Conservation (phyloP, 2,797 vertebrate species). For the Oreortyx pictus region DNA sequence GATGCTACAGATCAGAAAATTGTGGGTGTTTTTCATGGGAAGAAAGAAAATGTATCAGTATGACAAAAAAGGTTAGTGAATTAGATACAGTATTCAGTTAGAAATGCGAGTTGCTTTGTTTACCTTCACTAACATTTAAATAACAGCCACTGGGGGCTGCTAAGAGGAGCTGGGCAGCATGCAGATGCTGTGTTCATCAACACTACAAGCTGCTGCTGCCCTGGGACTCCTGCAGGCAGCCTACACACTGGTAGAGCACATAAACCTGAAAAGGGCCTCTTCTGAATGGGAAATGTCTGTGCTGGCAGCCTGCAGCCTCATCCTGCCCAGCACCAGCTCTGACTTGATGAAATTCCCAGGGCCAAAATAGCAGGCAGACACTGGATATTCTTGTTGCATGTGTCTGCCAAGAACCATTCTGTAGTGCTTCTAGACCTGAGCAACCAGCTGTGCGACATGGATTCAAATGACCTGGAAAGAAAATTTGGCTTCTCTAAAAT, state of each 20-base stretch:
- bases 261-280: background rate
- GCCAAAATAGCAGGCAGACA: background rate
- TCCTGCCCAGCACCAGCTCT: background rate
- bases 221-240: background rate
- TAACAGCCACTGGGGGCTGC: background rate
- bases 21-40: background rate
- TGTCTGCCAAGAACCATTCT: background rate
- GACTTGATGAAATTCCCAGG: background rate
- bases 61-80: background rate
- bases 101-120: background rate
- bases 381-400: background rate
- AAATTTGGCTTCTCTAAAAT: slow-evolving; percentile 12
- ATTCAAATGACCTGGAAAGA: slow-evolving; percentile 7
- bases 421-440: background rate
- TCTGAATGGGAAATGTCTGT: background rate
- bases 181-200: background rate
- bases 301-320: background rate
- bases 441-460: slow-evolving; percentile 36
- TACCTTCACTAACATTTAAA: background rate
- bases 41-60: background rate
- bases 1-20: background rate
- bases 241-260: background rate
- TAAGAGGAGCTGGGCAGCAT: background rate
- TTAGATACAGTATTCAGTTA: background rate
- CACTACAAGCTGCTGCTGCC: background rate